Evolutionary conservation across 1,140 invertebrate species (phyloP), one percentile per base, ranked within the genome.

Genomic region (Lepidostoma basale): DNA sequence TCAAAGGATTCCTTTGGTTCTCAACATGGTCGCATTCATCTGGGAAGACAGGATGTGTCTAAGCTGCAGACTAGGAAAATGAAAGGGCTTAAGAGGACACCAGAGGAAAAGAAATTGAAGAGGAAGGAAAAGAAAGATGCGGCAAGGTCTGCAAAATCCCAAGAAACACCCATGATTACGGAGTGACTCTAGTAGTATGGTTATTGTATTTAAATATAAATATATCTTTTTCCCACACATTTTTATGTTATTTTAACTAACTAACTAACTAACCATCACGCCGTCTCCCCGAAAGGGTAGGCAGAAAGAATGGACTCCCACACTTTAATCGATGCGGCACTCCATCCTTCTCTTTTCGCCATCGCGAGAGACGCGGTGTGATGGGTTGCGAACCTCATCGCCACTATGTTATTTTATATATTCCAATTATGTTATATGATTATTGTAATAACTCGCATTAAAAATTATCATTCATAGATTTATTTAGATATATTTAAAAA

Each of bases 1-100:
- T 88, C 88, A 0, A 88, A 85, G 39, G 93, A 98, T 85, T 86
- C 83, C 8, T 90, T 99, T 78, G 96, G 97, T 65, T 91, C 91
- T 5, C 95, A 91, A 74, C 85, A 95, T 75, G 98, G 96, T 54
- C 88, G 94, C 62, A 89, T 99, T 63, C 98, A 99, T 80, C 88
- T 99, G 85, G 91, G 92, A 54, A 89, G 89, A 78, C 97, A 98
- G 76, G 90, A 97, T 76, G 86, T 97, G 12, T 83, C 86, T 20
- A 91, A 88, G 72, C 84, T 99, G 70, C 95, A 97, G 79, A 96
- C 94, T 12, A 87, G 95, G 62, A 98, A 98, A 80, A 92, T 98
- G 88, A 98, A 98, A 81, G 96, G 93, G 44, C 82, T 98, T 12
- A 90, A 89, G 73, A 94, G 92, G 76, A 87, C 89, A 0, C 75